Evolutionary conservation across 2,888 invertebrate genomes (phyloP).

Genomic region (Habroteleia sp.): DNA sequence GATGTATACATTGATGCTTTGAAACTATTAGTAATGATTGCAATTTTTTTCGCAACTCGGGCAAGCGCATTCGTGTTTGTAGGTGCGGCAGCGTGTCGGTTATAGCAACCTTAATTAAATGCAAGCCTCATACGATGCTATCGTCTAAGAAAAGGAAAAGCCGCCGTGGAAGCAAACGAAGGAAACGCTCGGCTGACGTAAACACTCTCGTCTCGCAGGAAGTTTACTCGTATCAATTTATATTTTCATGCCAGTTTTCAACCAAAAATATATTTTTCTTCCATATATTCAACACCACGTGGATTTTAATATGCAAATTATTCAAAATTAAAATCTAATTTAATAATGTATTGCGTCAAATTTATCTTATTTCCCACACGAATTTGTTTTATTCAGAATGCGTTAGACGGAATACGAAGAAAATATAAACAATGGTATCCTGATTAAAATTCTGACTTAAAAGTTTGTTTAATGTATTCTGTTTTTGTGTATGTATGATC

Average conservation of each 20-base stretch:
- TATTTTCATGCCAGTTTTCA: constrained; percentile 18
- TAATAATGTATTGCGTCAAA: no score
- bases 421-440: no score
- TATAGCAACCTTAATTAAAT: constrained; percentile 69
- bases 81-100: constrained; percentile 65
- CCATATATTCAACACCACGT: no score
- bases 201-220: constrained; percentile 54
- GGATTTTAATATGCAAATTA: no score
- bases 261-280: no score
- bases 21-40: constrained; percentile 56
- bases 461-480: no score
- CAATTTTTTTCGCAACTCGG: constrained; percentile 61
- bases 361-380: no score
- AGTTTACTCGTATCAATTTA: constrained; percentile 35
- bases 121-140: constrained; percentile 70
- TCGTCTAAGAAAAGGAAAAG: constrained; percentile 71
- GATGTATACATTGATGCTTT: constrained; percentile 43
- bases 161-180: constrained; percentile 64
- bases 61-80: constrained; percentile 57
- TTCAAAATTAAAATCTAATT: no score
- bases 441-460: no score
- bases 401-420: no score
- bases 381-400: no score
- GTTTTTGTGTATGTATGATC: no score
- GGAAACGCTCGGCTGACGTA: constrained; percentile 65